These are phyloP conservation scores for Rhadina sibilatrix DNA, from an alignment of 2,113 vertebrate genomes.

Conservation along the genomic window DNA sequence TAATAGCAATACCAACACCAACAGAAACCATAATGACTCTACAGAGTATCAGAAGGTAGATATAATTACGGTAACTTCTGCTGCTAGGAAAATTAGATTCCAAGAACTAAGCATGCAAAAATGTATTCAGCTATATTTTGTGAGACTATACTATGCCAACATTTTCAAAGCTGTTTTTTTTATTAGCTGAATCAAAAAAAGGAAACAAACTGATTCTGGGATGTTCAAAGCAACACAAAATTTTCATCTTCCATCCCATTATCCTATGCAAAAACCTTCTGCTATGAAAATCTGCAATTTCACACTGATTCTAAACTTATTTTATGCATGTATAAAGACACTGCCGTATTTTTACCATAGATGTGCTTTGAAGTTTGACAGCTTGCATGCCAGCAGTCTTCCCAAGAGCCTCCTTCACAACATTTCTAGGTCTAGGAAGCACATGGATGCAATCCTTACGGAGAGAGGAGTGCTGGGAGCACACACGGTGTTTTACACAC, in stretches of 20 bases:
- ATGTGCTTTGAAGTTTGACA: not conserved
- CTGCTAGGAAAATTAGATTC: not conserved
- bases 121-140: not conserved
- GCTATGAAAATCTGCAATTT: not conserved
- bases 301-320: not conserved
- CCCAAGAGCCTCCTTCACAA: not conserved
- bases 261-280: not conserved
- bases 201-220: not conserved
- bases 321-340: not conserved
- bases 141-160: not conserved
- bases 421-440: not conserved
- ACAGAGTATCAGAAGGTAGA: not conserved
- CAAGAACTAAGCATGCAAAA: not conserved
- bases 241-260: not conserved
- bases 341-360: not conserved
- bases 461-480: not conserved
- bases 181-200: not conserved
- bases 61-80: not conserved
- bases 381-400: not conserved
- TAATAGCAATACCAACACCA: not conserved
- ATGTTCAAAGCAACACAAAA: not conserved
- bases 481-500: not conserved
- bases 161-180: not conserved
- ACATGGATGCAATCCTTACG: accelerated
- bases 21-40: not conserved